These are phyloP conservation scores for Taenioides sp. DNA, from an alignment of 2,797 vertebrate genomes.

Conservation along the genomic window DNA sequence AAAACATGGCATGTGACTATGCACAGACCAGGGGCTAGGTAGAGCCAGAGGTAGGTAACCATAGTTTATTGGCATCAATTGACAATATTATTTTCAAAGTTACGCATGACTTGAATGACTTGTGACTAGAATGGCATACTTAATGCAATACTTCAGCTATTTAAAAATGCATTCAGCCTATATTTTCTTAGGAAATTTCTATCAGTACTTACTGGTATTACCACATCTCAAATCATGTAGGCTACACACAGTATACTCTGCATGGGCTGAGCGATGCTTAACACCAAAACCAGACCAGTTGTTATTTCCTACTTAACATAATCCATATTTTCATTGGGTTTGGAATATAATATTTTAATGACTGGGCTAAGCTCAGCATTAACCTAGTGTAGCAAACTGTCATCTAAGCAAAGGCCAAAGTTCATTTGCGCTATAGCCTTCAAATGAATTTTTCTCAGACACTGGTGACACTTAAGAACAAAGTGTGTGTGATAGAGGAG, in stretches of 20 bases:
- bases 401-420: background rate
- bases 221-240: background rate
- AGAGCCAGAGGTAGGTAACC: too few species aligned
- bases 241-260: background rate
- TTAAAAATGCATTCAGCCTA: background rate
- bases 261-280: background rate
- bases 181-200: background rate
- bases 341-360: constrained; percentile 7
- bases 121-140: too few species aligned
- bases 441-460: background rate
- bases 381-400: background rate
- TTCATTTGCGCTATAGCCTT: background rate
- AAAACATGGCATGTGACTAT: too few species aligned
- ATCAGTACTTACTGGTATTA: background rate
- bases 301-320: background rate
- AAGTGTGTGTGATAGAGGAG: background rate
- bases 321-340: background rate
- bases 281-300: background rate
- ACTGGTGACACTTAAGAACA: background rate
- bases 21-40: too few species aligned
- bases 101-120: too few species aligned
- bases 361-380: constrained; percentile 5
- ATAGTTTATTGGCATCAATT: too few species aligned
- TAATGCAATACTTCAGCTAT: background rate
- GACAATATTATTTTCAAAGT: too few species aligned